phyloP scores from a whole-genome alignment of 2,797 vertebrate genomes.

The Hozukius guyotensis region DNA sequence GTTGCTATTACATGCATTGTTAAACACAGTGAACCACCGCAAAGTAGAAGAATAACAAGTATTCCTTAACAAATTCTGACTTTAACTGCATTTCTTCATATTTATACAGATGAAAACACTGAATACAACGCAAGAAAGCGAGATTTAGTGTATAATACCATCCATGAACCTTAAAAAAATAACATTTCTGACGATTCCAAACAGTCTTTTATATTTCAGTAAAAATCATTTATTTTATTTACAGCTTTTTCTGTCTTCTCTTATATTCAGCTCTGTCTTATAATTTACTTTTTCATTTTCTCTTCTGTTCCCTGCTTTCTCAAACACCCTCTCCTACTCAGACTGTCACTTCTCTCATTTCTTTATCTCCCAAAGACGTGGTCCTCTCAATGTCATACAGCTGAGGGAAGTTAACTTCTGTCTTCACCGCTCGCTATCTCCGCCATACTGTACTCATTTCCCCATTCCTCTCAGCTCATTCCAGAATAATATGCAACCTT shows the following conservation, averaged over 20 bases:
- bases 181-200: not conserved
- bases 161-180: not conserved
- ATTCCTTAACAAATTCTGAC: not conserved
- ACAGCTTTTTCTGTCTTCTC: not conserved
- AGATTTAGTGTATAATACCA: not conserved
- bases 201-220: not conserved
- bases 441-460: conserved; percentile 26
- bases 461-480: conserved; percentile 15
- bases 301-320: not conserved
- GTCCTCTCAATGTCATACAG: conserved; percentile 34
- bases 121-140: not conserved
- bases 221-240: not conserved
- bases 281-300: conserved; percentile 4
- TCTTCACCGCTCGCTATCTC: conserved; percentile 21
- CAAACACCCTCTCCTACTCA: conserved; percentile 2
- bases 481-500: conserved; percentile 35
- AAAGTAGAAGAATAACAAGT: not conserved
- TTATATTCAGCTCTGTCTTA: not conserved
- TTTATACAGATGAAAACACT: not conserved
- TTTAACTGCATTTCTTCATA: not conserved
- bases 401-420: conserved; percentile 15
- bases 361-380: conserved; percentile 43
- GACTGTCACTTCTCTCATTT: conserved; percentile 24
- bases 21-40: not conserved
- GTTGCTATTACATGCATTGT: not conserved